A percentile compares a stretch with the other conserved stretches of the same genome.
Conservation (phyloP, 1,140 invertebrate genomes). For the Cydia amplana region DNA sequence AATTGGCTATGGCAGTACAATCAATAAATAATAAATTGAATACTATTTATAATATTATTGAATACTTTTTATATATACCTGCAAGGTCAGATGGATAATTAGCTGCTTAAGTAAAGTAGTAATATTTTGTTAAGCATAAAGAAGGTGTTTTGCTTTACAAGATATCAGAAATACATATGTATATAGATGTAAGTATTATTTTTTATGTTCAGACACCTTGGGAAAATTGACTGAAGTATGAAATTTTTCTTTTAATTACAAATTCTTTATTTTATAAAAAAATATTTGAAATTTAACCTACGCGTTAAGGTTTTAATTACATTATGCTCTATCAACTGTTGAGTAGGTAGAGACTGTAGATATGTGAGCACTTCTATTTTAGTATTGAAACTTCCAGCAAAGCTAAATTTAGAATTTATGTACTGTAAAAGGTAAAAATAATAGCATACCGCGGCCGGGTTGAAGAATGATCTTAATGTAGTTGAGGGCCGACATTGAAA, state of each 20-base stretch:
- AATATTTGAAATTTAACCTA: too few species aligned
- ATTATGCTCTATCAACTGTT: neutral
- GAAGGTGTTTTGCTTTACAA: neutral
- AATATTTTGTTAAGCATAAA: neutral
- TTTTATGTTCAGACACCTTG: neutral
- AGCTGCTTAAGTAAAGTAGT: neutral
- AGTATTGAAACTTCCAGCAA: neutral
- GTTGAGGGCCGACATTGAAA: constrained; percentile 40
- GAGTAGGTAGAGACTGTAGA: neutral
- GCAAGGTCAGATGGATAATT: constrained; percentile 12
- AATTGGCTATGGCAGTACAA: constrained; percentile 9
- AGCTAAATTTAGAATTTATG: constrained; percentile 22
- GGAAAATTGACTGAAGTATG: neutral
- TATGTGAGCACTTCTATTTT: neutral
- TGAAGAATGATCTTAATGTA: constrained; percentile 39
- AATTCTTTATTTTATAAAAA: too few species aligned
- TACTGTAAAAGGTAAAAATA: constrained; percentile 30
- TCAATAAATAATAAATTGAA: constrained; percentile 18
- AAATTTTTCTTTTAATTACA: too few species aligned
- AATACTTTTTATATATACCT: neutral
- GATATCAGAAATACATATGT: neutral
- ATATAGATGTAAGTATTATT: neutral
- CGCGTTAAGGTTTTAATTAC: neutral
- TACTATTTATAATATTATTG: constrained; percentile 12
- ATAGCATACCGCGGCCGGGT: constrained; percentile 26